These are phyloP conservation scores for Stomorhina lunata DNA, from an alignment of 2,888 invertebrate genomes.

Conservation along the genomic window DNA sequence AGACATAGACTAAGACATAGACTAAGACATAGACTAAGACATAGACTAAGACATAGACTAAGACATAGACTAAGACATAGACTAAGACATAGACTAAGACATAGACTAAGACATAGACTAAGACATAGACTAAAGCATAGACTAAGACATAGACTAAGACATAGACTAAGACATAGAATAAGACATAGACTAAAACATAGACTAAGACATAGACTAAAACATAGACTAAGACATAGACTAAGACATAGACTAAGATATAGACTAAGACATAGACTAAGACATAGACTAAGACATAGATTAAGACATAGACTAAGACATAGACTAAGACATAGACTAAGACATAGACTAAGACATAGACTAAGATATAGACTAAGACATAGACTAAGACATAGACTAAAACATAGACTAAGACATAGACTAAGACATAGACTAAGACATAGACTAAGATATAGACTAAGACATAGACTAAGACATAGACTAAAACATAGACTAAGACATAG, in stretches of 20 bases:
- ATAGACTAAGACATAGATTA: constrained; percentile 75
- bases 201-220: constrained; percentile 80
- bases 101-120: constrained; percentile 80
- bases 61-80: constrained; percentile 76
- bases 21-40: background rate
- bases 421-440: background rate
- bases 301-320: constrained; percentile 76
- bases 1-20: constrained; percentile 80
- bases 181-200: background rate
- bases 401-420: constrained; percentile 29
- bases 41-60: constrained; percentile 75
- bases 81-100: background rate
- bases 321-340: background rate
- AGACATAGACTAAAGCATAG: background rate
- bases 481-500: background rate
- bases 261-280: background rate
- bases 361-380: background rate
- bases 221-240: background rate
- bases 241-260: constrained; percentile 80
- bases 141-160: constrained; percentile 81
- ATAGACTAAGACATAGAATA: constrained; percentile 30
- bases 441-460: constrained; percentile 80
- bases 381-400: constrained; percentile 80
- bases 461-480: too few species aligned
- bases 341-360: constrained; percentile 80